Conservation (phyloP, 2,113 vertebrate genomes). For the Madoqua kirkii region DNA sequence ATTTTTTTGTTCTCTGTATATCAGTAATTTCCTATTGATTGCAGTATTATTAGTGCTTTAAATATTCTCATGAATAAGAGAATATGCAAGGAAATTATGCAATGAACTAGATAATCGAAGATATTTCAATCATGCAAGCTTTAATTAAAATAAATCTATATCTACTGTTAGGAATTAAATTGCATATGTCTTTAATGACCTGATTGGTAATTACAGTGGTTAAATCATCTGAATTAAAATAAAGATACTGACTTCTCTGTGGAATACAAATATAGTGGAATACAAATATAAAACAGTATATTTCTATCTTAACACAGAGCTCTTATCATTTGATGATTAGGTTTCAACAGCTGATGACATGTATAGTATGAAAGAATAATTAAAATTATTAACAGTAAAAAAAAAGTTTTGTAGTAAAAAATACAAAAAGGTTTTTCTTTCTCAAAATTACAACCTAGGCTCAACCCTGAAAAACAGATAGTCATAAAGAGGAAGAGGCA, state of each 20-base stretch:
- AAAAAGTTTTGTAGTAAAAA: constrained; percentile 1
- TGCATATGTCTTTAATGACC: neutral
- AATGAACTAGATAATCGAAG: neutral
- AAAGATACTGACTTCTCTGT: constrained; percentile 62
- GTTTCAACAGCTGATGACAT: constrained; percentile 93
- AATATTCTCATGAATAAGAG: neutral
- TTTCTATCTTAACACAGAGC: constrained; percentile 59
- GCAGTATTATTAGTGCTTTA: neutral
- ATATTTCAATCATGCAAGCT: neutral
- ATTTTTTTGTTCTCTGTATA: neutral
- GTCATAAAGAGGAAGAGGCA: neutral
- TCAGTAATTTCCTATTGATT: neutral
- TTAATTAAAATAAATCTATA: neutral
- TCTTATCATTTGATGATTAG: constrained; percentile 97
- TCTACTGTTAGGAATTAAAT: neutral
- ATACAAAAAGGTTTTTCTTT: neutral
- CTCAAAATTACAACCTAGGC: neutral
- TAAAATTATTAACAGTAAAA: constrained; percentile 71
- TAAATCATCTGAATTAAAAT: constrained; percentile 14
- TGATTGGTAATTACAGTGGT: neutral
- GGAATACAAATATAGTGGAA: constrained; percentile 69
- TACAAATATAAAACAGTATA: constrained; percentile 68
- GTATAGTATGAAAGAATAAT: constrained; percentile 82
- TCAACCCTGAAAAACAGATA: neutral
- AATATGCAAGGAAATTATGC: neutral